Percentiles rank a stretch among this genome's conserved stretches.
phyloP scores from a whole-genome alignment of 2,888 invertebrate species.

The Pyralis farinalis region DNA sequence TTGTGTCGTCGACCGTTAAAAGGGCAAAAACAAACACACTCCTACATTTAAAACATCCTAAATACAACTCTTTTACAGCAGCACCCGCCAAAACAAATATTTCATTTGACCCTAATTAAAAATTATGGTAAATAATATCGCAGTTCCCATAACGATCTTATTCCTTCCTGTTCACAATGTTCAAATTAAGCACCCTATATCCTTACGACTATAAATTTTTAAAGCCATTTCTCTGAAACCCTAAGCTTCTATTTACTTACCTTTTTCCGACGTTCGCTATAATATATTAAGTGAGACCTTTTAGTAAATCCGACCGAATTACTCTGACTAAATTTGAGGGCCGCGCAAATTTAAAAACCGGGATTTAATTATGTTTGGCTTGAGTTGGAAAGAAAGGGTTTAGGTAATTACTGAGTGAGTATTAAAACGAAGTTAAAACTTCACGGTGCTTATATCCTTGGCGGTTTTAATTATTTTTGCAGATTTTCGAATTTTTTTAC shows the following conservation, averaged over 20 bases:
- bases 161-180: slow-evolving; percentile 11
- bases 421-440: slow-evolving; percentile 1
- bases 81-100: background rate
- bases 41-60: no score
- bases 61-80: no score
- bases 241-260: slow-evolving; percentile 48
- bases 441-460: background rate
- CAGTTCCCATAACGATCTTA: background rate
- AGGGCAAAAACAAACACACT: no score
- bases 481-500: no score
- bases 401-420: slow-evolving; percentile 14
- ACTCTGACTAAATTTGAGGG: slow-evolving; percentile 38
- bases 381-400: slow-evolving; percentile 32
- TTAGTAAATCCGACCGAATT: slow-evolving; percentile 56
- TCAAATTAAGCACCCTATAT: slow-evolving; percentile 15
- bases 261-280: slow-evolving; percentile 32
- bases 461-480: no score
- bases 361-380: slow-evolving; percentile 37
- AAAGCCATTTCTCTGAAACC: slow-evolving; percentile 41
- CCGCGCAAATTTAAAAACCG: slow-evolving; percentile 31
- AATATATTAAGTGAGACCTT: slow-evolving; percentile 55
- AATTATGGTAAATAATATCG: slow-evolving; percentile 3
- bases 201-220: slow-evolving; percentile 40
- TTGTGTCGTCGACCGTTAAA: no score
- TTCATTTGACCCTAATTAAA: background rate